These are phyloP conservation scores for Ianthella basta DNA, from an alignment of 37 sponge, comb jelly and placozoan genomes.

Conservation along the genomic window DNA sequence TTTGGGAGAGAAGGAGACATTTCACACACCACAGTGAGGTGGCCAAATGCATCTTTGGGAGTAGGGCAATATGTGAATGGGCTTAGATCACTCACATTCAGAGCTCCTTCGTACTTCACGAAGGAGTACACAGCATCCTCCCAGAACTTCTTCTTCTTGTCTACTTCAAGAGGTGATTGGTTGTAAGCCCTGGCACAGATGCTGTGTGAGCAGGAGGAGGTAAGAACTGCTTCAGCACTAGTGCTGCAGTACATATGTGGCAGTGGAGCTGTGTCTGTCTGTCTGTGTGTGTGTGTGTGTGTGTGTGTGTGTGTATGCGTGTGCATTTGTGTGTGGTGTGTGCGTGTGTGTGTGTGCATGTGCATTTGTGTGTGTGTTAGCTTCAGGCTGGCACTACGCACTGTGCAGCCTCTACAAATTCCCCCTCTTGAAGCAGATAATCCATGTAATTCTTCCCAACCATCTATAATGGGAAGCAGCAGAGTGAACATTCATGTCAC, in stretches of 20 bases:
- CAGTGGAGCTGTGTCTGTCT: too few relatives aligned
- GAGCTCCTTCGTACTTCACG: slow-evolving; percentile 48
- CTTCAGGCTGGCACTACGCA: slow-evolving; percentile 18
- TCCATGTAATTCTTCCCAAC: slow-evolving; percentile 79
- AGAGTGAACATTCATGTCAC: too few relatives aligned
- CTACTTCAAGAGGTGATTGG: neutral
- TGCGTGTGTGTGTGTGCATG: too few relatives aligned
- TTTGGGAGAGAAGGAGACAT: neutral
- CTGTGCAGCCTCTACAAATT: slow-evolving; percentile 85
- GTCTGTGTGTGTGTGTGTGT: too few relatives aligned
- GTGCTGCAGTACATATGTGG: too few relatives aligned
- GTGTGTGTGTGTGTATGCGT: too few relatives aligned
- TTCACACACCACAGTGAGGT: neutral
- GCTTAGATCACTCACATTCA: slow-evolving; percentile 33
- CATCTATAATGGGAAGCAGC: slow-evolving; percentile 29
- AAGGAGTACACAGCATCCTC: slow-evolving; percentile 64
- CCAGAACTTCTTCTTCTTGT: slow-evolving; percentile 56
- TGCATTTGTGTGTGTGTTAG: too few relatives aligned
- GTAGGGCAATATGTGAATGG: too few relatives aligned
- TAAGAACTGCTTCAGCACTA: too few relatives aligned
- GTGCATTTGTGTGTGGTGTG: too few relatives aligned
- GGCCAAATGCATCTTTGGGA: neutral
- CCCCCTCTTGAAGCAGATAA: slow-evolving; percentile 55
- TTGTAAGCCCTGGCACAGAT: slow-evolving; percentile 10
- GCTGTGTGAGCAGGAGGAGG: too few relatives aligned